A percentile compares a stretch with the other conserved stretches of the same genome.
phyloP scores from a whole-genome alignment of 2,113 vertebrate genomes.

The Smithornis capensis region DNA sequence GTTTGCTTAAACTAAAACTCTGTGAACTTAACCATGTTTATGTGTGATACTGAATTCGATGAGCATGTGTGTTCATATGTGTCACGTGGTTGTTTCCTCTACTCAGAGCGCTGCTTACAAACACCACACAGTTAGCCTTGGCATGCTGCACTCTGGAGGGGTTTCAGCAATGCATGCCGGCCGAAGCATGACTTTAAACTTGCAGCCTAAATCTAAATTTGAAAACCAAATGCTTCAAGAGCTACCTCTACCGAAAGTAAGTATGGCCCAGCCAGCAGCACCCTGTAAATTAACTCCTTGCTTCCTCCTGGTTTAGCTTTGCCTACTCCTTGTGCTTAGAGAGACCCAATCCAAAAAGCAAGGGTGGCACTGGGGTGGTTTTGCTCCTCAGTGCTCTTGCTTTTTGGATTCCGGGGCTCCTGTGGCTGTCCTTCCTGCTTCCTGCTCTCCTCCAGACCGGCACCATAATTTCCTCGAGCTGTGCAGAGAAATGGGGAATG shows the following conservation, averaged over 20 bases:
- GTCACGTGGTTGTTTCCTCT: slow-evolving; percentile 98
- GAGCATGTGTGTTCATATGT: slow-evolving; percentile 87
- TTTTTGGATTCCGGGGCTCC: slow-evolving; percentile 63
- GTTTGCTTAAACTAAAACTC: slow-evolving; percentile 87
- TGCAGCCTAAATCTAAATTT: slow-evolving; percentile 99
- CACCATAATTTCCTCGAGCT: not conserved
- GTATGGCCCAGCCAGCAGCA: slow-evolving; percentile 74
- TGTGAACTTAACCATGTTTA: slow-evolving; percentile 85
- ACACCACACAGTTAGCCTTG: slow-evolving; percentile 99
- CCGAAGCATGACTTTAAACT: slow-evolving; percentile 99
- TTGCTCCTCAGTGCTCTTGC: slow-evolving; percentile 31
- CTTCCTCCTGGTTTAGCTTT: slow-evolving; percentile 66
- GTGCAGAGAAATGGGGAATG: not conserved
- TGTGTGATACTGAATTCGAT: slow-evolving; percentile 74
- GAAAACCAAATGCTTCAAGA: slow-evolving; percentile 94
- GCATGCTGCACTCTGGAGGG: slow-evolving; percentile 98
- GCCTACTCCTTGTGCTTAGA: slow-evolving; percentile 49
- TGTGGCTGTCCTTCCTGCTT: slow-evolving; percentile 63
- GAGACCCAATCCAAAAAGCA: slow-evolving; percentile 21
- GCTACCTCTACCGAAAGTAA: slow-evolving; percentile 88
- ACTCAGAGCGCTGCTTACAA: slow-evolving; percentile 99
- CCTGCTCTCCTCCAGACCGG: slow-evolving; percentile 15
- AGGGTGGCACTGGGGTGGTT: not conserved
- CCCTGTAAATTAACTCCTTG: slow-evolving; percentile 58
- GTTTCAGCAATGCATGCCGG: slow-evolving; percentile 94